Evolutionary conservation across 2,888 invertebrate species (phyloP).

Genomic region (Nasonovia ribisnigri): DNA sequence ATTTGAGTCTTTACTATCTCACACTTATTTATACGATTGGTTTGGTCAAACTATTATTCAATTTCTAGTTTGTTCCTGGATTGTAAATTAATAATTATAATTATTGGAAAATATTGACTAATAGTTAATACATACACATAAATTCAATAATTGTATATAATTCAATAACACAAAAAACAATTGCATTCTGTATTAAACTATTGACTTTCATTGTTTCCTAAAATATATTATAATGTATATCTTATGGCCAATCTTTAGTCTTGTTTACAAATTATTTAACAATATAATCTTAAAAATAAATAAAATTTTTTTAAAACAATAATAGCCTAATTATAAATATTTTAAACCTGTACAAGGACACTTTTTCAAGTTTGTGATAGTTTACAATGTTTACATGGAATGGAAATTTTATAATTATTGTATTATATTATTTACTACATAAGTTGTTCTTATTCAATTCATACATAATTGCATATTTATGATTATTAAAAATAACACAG

Average conservation of each 20-base stretch:
- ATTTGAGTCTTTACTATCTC: background rate
- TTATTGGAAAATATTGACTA: background rate
- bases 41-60: background rate
- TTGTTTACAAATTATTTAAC: conserved; percentile 47
- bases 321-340: conserved; percentile 14
- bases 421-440: background rate
- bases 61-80: background rate
- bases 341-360: conserved; percentile 5
- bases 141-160: background rate
- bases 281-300: conserved; percentile 45
- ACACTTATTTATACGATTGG: background rate
- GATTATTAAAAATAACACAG: background rate
- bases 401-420: conserved; percentile 20
- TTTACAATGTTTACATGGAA: conserved; percentile 48
- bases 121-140: background rate
- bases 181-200: background rate
- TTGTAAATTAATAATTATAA: background rate
- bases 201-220: background rate
- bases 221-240: conserved; percentile 3
- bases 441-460: background rate
- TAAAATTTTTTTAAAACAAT: conserved; percentile 34
- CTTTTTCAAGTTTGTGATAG: conserved; percentile 6
- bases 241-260: conserved; percentile 28
- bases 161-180: background rate
- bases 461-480: background rate